phyloP scores from a whole-genome alignment of 2,888 invertebrate genomes.

The Venustoraphidia nigricollis region DNA sequence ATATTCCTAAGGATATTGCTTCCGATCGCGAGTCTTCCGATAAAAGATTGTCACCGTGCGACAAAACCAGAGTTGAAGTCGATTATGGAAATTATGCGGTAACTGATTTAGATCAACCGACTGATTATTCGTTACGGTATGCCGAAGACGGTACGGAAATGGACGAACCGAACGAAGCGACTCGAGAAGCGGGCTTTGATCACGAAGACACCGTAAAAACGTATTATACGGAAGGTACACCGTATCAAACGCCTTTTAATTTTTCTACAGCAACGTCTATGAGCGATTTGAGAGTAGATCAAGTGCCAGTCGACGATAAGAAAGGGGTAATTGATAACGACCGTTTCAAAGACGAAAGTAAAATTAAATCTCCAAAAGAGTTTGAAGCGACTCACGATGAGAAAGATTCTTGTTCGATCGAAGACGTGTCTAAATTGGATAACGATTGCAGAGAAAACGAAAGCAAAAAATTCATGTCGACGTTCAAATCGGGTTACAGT shows the following conservation, averaged over 20 bases:
- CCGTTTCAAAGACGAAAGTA: conserved; percentile 7
- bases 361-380: conserved; percentile 6
- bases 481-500: conserved; percentile 28
- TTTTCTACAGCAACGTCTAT: conserved; percentile 85
- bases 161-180: conserved; percentile 28
- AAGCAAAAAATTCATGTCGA: not conserved
- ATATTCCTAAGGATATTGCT: no score
- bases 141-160: conserved; percentile 66
- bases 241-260: conserved; percentile 61
- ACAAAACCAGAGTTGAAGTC: conserved; percentile 14
- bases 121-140: conserved; percentile 80
- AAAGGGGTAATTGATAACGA: conserved; percentile 11
- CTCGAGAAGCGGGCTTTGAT: conserved; percentile 25
- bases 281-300: conserved; percentile 56
- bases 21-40: conserved; percentile 5
- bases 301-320: conserved; percentile 19
- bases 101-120: conserved; percentile 83
- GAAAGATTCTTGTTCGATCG: conserved; percentile 25
- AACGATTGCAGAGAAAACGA: not conserved
- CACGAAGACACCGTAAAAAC: conserved; percentile 77
- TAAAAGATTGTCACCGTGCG: conserved; percentile 9
- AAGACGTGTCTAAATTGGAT: conserved; percentile 23
- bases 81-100: conserved; percentile 62
- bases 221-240: conserved; percentile 86
- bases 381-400: conserved; percentile 19